Base-by-base conservation (phyloP, 2,797 vertebrate species). In the Hirundo rustica region DNA sequence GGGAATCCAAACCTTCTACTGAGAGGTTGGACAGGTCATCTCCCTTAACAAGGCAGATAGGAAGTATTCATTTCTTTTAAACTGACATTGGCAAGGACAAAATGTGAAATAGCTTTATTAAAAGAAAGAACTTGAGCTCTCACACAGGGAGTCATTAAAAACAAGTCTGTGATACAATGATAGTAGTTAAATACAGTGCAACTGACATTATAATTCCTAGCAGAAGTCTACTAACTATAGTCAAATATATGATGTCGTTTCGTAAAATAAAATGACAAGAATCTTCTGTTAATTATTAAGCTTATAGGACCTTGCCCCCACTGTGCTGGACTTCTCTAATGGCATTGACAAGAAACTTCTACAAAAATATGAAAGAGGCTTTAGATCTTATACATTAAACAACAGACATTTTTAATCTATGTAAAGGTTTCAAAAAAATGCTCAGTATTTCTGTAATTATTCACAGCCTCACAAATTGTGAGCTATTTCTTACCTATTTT, bases 61-160 rank as follows among this genome's bases (percentile, higher is more conserved):
- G 95, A 95, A 95, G 85, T 53, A 93, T 95, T 95, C 93, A 88
- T 93, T 95, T 85, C 89, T 96, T 97, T 96, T 91, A 93, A 96
- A 89, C 89, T 88, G 89, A 91, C 91, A 95, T 84, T 94, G 93
- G 36, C 79, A 96, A 96, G 95, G 92, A 96, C 87, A 97, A 96
- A 96, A 93, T 92, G 76, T 94, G 95, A 95, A 96, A 95, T 53
- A 93, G 51, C 66, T 93, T 96, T 92, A 88, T 86, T 93, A 92
- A 93, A 95, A 80, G 91, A 83, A 92, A 92, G 65, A 65, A 86
- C 29, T 66, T 94, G 70, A 89, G 93, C 76, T 96, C 70, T 55
- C 27, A 91, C 79, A 93, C 93, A 88, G 15, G 26, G 66, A 92
- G 66, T 95, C 81, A 85, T 97, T 96, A 95, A 93, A 93, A 96